Percentiles rank a stretch among this genome's conserved stretches.
Conservation (phyloP, 2,888 invertebrate genomes). For the Pollenia griseotomentosa region DNA sequence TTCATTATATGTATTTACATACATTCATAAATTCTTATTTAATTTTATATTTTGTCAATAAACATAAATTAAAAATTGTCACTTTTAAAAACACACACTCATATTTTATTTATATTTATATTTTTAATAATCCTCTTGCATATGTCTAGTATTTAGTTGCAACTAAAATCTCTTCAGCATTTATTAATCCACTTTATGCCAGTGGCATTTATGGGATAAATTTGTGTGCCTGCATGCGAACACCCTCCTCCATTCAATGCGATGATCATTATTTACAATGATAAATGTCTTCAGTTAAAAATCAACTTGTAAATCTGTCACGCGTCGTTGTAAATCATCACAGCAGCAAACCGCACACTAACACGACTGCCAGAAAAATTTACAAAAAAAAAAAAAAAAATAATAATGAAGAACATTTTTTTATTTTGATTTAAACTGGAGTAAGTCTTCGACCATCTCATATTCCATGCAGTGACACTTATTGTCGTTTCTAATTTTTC, state of each 20-base stretch:
- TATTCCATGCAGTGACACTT: conserved; percentile 46
- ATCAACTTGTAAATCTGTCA: conserved; percentile 83
- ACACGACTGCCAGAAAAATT: conserved; percentile 73
- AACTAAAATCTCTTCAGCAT: conserved; percentile 42
- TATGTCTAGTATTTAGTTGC: not conserved
- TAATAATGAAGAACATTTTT: not conserved
- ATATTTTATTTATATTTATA: conserved; percentile 43
- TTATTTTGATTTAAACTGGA: conserved; percentile 42
- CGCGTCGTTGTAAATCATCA: conserved; percentile 82
- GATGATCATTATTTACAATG: conserved; percentile 74
- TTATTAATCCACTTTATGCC: conserved; percentile 58
- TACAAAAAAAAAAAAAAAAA: conserved; percentile 12
- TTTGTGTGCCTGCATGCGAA: conserved; percentile 18
- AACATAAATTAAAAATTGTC: conserved; percentile 68
- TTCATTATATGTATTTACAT: not conserved
- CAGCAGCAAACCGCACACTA: conserved; percentile 78
- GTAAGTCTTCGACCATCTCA: conserved; percentile 27
- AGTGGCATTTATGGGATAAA: conserved; percentile 57
- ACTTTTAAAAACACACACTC: conserved; percentile 52
- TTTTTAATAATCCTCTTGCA: conserved; percentile 44
- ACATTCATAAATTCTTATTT: conserved; percentile 23
- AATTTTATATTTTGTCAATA: conserved; percentile 50
- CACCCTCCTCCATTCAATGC: conserved; percentile 37
- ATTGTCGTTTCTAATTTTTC: conserved; percentile 40
- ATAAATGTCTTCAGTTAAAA: conserved; percentile 80